Percentiles rank a stretch among this genome's conserved stretches.
Evolutionary conservation across 2,113 vertebrate genomes (phyloP).

Genomic region (Nannospalax galili): DNA sequence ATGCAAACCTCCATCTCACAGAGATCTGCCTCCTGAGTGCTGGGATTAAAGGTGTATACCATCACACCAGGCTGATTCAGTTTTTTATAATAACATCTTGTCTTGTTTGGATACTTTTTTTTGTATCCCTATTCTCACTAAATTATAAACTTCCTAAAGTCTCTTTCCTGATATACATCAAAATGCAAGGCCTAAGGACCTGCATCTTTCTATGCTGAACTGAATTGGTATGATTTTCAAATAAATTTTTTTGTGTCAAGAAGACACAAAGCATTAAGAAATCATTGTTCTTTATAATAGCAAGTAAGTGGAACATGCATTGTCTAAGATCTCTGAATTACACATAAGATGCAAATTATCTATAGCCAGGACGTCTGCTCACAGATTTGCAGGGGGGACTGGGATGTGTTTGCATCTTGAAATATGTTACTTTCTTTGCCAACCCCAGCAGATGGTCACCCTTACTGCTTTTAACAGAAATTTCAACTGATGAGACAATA

Average conservation of each 20-base stretch:
- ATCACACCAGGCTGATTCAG: not conserved
- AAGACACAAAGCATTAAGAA: too few species aligned
- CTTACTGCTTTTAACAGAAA: conserved; percentile 68
- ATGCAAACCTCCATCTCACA: too few species aligned
- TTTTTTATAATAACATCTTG: not conserved
- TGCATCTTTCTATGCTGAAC: not conserved
- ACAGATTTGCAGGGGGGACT: not conserved
- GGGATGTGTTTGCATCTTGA: conserved; percentile 60
- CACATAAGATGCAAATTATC: not conserved
- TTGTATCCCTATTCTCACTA: not conserved
- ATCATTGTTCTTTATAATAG: not conserved
- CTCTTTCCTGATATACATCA: not conserved
- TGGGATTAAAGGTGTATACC: too few species aligned
- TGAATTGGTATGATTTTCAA: not conserved
- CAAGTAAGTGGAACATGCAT: not conserved
- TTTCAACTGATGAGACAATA: conserved; percentile 76
- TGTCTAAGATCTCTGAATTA: conserved; percentile 4
- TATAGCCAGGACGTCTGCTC: conserved; percentile 7
- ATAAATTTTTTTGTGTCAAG: conserved; percentile 39
- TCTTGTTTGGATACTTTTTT: not conserved
- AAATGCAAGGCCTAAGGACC: not conserved
- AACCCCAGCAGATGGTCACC: conserved; percentile 69
- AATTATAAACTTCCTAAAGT: not conserved
- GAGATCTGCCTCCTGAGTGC: too few species aligned
- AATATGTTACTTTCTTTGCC: conserved; percentile 72